Conservation (phyloP, 2,888 invertebrate genomes). For the Cecidostiba fungosa region DNA sequence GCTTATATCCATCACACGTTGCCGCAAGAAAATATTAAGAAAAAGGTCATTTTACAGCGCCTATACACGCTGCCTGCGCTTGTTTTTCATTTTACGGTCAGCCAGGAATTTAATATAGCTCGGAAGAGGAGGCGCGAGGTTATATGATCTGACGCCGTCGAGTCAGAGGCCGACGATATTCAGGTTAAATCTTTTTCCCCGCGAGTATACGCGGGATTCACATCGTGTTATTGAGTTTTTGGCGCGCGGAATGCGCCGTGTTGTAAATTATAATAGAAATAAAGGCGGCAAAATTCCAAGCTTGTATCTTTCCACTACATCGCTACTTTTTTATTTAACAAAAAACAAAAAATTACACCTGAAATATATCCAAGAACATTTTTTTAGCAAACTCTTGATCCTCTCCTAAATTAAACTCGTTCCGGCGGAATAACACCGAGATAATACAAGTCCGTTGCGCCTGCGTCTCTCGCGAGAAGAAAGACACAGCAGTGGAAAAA, state of each 20-base stretch:
- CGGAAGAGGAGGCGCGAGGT: conserved; percentile 65
- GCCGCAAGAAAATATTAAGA: conserved; percentile 13
- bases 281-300: neutral
- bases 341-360: neutral
- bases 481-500: conserved; percentile 6
- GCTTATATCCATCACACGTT: neutral
- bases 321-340: neutral
- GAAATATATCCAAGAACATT: neutral
- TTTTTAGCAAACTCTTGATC: conserved; percentile 9
- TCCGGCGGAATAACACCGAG: conserved; percentile 16
- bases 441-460: conserved; percentile 36
- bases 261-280: conserved; percentile 36
- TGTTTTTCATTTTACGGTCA: conserved; percentile 58
- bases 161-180: conserved; percentile 41
- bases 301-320: neutral
- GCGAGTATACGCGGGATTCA: neutral
- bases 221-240: conserved; percentile 23
- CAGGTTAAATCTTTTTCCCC: conserved; percentile 45
- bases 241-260: neutral
- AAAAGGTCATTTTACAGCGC: conserved; percentile 30
- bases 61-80: neutral
- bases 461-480: neutral
- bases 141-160: conserved; percentile 44
- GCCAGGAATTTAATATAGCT: conserved; percentile 69
- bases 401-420: conserved; percentile 39